Evolutionary conservation across 2,888 invertebrate genomes (phyloP).

Genomic region (Labia minor): DNA sequence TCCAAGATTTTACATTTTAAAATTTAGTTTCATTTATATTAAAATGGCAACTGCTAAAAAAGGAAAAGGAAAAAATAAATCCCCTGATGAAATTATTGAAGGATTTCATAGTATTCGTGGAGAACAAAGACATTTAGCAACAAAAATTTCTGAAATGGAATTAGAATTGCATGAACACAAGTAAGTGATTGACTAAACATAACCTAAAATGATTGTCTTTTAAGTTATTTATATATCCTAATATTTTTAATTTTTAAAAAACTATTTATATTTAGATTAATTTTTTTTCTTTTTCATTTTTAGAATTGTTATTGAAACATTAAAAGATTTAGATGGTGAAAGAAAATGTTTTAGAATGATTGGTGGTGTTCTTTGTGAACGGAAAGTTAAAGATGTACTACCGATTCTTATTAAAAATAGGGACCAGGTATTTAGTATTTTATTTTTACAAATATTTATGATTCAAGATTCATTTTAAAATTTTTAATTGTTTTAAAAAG

Average conservation of each 20-base stretch:
- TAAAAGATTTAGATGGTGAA: conserved; percentile 69
- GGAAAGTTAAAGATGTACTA: conserved; percentile 81
- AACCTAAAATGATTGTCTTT: background rate
- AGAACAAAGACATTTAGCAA: conserved; percentile 77
- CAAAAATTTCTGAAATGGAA: conserved; percentile 85
- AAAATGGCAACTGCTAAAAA: conserved; percentile 28
- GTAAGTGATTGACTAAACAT: conserved; percentile 46
- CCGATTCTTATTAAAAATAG: conserved; percentile 71
- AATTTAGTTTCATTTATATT: background rate
- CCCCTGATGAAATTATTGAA: conserved; percentile 69
- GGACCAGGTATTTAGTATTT: conserved; percentile 45
- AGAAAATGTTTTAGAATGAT: conserved; percentile 88
- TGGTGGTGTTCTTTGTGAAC: conserved; percentile 86
- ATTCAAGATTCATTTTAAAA: background rate
- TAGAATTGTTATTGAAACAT: conserved; percentile 88
- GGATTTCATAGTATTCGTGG: conserved; percentile 78
- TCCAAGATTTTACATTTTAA: background rate
- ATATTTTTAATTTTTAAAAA: background rate
- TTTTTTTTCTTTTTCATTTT: conserved; percentile 30
- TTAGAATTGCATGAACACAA: conserved; percentile 93
- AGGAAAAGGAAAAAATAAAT: conserved; percentile 35
- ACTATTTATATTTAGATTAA: conserved; percentile 18
- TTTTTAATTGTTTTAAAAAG: background rate
- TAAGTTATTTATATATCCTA: background rate
- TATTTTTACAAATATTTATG: conserved; percentile 13